These are phyloP conservation scores for Isichthys henryi DNA, from an alignment of 2,113 vertebrate genomes.

Conservation along the genomic window DNA sequence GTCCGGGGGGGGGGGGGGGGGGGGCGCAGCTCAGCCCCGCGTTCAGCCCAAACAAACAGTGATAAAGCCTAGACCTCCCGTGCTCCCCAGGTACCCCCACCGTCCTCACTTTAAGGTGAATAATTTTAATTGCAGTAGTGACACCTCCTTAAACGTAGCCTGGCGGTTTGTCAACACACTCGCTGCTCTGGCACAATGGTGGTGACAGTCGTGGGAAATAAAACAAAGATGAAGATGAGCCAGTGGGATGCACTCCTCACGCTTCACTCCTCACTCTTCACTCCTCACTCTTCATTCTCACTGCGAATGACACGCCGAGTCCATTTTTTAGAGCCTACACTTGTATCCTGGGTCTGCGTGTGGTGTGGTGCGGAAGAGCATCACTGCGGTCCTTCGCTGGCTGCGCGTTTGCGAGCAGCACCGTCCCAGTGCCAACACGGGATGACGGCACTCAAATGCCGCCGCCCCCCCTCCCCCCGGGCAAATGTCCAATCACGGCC, in stretches of 20 bases:
- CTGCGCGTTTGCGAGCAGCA: neutral
- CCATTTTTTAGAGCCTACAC: neutral
- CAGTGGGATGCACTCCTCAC: neutral
- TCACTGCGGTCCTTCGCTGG: neutral
- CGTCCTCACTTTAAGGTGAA: neutral
- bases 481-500: neutral
- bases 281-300: neutral
- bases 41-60: neutral
- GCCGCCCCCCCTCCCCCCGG: neutral
- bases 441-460: neutral
- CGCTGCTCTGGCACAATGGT: neutral
- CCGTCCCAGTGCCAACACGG: neutral
- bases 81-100: neutral
- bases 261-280: neutral
- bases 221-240: neutral
- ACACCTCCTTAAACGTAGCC: neutral
- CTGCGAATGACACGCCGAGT: neutral
- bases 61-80: neutral
- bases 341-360: neutral
- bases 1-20: neutral
- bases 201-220: neutral
- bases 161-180: neutral
- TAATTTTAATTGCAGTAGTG: neutral
- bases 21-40: neutral
- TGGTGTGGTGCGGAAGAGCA: neutral